Evolutionary conservation across 2,113 vertebrate species (phyloP).

Genomic region (Fregetta grallaria): DNA sequence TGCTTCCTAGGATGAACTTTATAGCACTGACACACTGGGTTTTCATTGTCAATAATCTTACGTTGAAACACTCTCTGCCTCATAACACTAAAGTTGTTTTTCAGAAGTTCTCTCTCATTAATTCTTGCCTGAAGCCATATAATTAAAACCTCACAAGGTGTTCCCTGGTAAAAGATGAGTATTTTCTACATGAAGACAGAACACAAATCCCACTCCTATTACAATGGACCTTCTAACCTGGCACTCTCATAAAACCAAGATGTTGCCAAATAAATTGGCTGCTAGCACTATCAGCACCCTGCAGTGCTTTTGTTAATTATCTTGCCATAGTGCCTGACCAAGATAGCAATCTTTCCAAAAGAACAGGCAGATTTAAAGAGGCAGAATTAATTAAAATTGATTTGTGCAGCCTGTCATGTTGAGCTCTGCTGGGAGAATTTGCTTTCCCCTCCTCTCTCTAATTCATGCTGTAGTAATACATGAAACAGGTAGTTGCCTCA

Average conservation of each 20-base stretch:
- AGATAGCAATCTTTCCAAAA: slow-evolving; percentile 74
- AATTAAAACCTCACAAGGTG: slow-evolving; percentile 10
- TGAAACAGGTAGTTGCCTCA: slow-evolving; percentile 30
- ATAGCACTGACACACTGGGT: neutral
- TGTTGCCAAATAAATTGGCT: slow-evolving; percentile 33
- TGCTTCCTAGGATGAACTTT: slow-evolving; percentile 2
- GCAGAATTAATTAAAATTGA: slow-evolving; percentile 82
- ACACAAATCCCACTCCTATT: neutral
- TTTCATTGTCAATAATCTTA: neutral
- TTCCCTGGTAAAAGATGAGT: neutral
- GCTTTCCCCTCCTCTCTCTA: neutral
- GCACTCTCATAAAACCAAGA: neutral
- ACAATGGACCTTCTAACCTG: slow-evolving; percentile 27
- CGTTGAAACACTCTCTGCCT: neutral
- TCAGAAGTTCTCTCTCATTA: slow-evolving; percentile 26
- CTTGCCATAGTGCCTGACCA: slow-evolving; percentile 44
- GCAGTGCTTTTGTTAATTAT: slow-evolving; percentile 72
- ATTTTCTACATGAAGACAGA: neutral
- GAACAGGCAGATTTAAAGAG: slow-evolving; percentile 71
- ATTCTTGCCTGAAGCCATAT: slow-evolving; percentile 15
- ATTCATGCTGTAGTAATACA: slow-evolving; percentile 32
- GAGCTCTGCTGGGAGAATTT: slow-evolving; percentile 49
- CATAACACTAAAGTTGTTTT: neutral
- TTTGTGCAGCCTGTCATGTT: slow-evolving; percentile 61
- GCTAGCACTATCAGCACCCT: slow-evolving; percentile 42